A percentile compares a stretch with the other conserved stretches of the same genome.
These are phyloP conservation scores for Tricholauxania praeusta DNA, from an alignment of 2,888 invertebrate species.

Conservation along the genomic window DNA sequence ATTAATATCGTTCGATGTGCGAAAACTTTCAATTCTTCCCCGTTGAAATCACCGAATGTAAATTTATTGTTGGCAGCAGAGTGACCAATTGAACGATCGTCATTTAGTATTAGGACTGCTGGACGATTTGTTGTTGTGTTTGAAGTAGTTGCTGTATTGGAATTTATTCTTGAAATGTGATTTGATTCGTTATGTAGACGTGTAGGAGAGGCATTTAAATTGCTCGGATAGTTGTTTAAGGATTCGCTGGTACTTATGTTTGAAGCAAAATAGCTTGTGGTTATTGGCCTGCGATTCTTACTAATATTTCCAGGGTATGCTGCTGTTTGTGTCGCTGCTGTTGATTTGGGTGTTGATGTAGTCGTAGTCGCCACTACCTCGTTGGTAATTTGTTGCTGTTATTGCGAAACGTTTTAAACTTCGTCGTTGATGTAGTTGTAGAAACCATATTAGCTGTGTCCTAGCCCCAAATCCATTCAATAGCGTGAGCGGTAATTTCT, in stretches of 20 bases:
- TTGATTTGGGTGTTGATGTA: too few species aligned
- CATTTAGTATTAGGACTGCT: too few species aligned
- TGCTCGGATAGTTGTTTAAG: conserved; percentile 18
- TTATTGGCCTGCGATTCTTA: too few species aligned
- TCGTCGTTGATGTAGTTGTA: too few species aligned
- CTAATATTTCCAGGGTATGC: too few species aligned
- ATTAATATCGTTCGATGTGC: conserved; percentile 10
- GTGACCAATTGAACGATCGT: conserved; percentile 63
- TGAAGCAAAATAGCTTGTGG: too few species aligned
- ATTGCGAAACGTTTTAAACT: too few species aligned
- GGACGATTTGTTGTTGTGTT: too few species aligned
- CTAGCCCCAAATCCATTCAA: too few species aligned
- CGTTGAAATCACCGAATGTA: conserved; percentile 73
- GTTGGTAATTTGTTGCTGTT: conserved; percentile 15
- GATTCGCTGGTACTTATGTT: conserved; percentile 27
- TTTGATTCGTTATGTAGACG: conserved; percentile 30
- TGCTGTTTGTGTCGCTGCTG: too few species aligned
- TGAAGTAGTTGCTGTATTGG: conserved; percentile 62
- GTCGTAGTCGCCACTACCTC: not conserved
- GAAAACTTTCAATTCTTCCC: conserved; percentile 65
- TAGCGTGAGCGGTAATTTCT: too few species aligned
- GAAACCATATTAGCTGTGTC: too few species aligned
- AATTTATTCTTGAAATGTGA: conserved; percentile 31
- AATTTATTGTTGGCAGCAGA: conserved; percentile 75
- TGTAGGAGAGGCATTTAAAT: not conserved